Percentiles rank a stretch among this genome's conserved stretches.
phyloP scores from a whole-genome alignment of 2,888 invertebrate genomes.

The Lepidonotus clava region DNA sequence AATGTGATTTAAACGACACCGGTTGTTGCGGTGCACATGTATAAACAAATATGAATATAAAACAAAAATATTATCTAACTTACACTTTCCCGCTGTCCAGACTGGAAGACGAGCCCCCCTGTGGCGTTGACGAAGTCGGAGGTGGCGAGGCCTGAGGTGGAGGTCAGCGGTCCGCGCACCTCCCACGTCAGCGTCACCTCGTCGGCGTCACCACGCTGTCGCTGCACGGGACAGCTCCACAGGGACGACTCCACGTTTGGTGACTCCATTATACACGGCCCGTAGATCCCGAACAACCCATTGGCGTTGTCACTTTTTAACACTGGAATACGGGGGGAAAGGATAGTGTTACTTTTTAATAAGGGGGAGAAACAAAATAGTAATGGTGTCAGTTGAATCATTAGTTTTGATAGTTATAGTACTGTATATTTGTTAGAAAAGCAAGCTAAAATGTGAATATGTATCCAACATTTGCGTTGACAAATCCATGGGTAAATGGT shows the following conservation, averaged over 20 bases:
- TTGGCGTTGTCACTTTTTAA: constrained; percentile 80
- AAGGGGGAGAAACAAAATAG: not conserved
- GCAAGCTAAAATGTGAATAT: too few species aligned
- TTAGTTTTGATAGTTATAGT: not conserved
- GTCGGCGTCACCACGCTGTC: constrained; percentile 75
- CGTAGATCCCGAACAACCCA: constrained; percentile 76
- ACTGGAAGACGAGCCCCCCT: constrained; percentile 72
- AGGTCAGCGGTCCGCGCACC: constrained; percentile 58
- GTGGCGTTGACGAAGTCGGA: constrained; percentile 73
- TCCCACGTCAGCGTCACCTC: constrained; percentile 74
- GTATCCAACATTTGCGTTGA: too few species aligned
- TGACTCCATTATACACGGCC: constrained; percentile 69
- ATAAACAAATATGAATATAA: too few species aligned
- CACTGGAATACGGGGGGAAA: constrained; percentile 66
- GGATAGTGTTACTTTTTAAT: not conserved
- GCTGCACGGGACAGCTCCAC: constrained; percentile 71
- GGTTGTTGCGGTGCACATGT: too few species aligned
- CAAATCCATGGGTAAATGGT: too few species aligned
- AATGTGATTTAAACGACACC: too few species aligned
- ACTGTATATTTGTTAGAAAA: not conserved
- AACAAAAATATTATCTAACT: constrained; percentile 43
- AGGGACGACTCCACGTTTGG: constrained; percentile 65
- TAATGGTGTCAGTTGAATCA: too few species aligned
- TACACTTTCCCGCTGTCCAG: constrained; percentile 74
- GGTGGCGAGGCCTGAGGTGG: constrained; percentile 52